Conservation (phyloP, 2,113 vertebrate genomes). For the Scolopax mira region DNA sequence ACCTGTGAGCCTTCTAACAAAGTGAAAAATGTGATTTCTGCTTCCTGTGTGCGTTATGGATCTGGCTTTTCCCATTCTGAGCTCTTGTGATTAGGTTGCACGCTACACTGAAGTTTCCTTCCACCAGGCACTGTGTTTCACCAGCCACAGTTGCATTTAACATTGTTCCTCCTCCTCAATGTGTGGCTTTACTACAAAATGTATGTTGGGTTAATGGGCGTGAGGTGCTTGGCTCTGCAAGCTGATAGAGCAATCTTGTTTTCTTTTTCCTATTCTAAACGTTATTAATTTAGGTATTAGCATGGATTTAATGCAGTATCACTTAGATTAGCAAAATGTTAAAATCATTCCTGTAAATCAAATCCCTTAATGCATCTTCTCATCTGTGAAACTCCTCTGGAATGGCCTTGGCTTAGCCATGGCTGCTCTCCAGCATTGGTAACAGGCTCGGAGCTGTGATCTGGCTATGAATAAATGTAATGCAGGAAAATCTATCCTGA, state of each 20-base stretch:
- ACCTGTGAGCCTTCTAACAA: not conserved
- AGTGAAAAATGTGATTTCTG: not conserved
- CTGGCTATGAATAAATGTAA: not conserved
- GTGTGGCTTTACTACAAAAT: not conserved
- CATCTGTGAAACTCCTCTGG: constrained; percentile 28
- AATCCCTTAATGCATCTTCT: constrained; percentile 21
- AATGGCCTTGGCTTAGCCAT: constrained; percentile 8
- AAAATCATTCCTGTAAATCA: constrained; percentile 5
- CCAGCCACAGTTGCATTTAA: not conserved
- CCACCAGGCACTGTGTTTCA: not conserved
- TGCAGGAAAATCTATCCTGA: not conserved
- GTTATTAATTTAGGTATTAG: constrained; percentile 15
- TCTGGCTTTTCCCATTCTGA: not conserved
- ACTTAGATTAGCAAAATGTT: not conserved
- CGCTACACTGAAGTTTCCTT: not conserved
- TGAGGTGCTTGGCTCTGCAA: not conserved
- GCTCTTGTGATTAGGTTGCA: not conserved
- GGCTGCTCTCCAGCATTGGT: not conserved
- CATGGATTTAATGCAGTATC: not conserved
- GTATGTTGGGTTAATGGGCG: not conserved
- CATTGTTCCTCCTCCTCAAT: fast-evolving
- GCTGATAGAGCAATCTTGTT: not conserved
- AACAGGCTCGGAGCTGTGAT: not conserved
- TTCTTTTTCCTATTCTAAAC: not conserved
- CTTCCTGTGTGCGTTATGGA: fast-evolving